Conservation (phyloP, 2,888 invertebrate genomes). For the Lobophora halterata region DNA sequence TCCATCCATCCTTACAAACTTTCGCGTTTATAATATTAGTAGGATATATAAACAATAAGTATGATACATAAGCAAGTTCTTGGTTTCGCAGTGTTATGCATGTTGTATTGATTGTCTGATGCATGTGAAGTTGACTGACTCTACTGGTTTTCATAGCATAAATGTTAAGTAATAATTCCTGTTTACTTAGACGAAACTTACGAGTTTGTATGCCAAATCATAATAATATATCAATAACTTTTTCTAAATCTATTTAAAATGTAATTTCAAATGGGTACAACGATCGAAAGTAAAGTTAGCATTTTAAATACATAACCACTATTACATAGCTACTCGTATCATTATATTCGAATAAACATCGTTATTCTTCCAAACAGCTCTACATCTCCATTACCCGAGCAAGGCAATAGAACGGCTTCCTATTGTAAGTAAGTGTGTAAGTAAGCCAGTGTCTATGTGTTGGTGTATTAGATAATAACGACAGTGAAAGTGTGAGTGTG, state of each 20-base stretch:
- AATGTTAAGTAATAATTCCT: too few relatives aligned
- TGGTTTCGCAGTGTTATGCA: too few relatives aligned
- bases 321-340: slow-evolving; percentile 10
- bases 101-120: too few relatives aligned
- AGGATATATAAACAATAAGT: too few relatives aligned
- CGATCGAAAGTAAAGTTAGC: slow-evolving; percentile 18
- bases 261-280: slow-evolving; percentile 1
- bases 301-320: slow-evolving; percentile 16
- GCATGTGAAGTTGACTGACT: too few relatives aligned
- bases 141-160: too few relatives aligned
- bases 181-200: too few relatives aligned
- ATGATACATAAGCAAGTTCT: too few relatives aligned
- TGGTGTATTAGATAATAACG: slow-evolving; percentile 76
- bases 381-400: slow-evolving; percentile 32
- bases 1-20: too few relatives aligned
- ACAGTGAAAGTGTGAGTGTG: slow-evolving; percentile 77
- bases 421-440: slow-evolving; percentile 74
- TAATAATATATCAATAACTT: too few relatives aligned
- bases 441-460: slow-evolving; percentile 71
- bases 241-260: slow-evolving; percentile 1
- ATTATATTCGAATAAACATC: slow-evolving; percentile 21
- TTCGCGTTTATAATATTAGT: too few relatives aligned
- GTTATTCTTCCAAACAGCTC: slow-evolving; percentile 20
- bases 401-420: slow-evolving; percentile 60
- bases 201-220: too few relatives aligned